A percentile compares a stretch with the other conserved stretches of the same genome.
Conservation (phyloP, 2,888 invertebrate genomes). For the Tineola bisselliella region DNA sequence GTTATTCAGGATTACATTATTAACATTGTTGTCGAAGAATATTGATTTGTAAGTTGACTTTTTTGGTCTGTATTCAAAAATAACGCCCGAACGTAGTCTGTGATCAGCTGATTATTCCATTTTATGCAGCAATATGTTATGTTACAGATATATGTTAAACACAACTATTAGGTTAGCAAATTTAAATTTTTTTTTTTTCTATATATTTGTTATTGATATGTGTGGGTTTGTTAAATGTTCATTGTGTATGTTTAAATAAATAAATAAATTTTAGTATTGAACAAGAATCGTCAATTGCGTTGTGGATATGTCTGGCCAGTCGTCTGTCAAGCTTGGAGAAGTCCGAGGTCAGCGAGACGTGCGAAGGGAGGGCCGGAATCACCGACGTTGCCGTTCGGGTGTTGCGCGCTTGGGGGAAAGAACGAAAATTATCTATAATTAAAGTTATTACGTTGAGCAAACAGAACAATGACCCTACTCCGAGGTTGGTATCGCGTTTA, state of each 20-base stretch:
- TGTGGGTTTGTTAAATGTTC: too few relatives aligned
- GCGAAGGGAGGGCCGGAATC: conserved; percentile 16
- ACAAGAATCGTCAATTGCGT: conserved; percentile 35
- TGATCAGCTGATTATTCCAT: too few relatives aligned
- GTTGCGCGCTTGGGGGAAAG: conserved; percentile 32
- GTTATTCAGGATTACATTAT: conserved; percentile 14
- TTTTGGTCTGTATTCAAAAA: too few relatives aligned
- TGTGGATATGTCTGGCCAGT: conserved; percentile 45
- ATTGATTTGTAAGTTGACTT: conserved; percentile 35
- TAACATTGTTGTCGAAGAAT: conserved; percentile 24
- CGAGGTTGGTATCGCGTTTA: conserved; percentile 9
- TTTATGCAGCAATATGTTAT: too few relatives aligned
- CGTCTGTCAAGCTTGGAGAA: neutral
- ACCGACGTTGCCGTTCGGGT: conserved; percentile 20
- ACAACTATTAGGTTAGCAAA: too few relatives aligned
- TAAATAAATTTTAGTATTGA: conserved; percentile 26
- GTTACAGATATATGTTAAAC: too few relatives aligned
- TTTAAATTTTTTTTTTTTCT: too few relatives aligned
- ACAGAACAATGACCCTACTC: conserved; percentile 27
- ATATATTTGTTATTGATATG: neutral
- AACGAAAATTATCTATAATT: conserved; percentile 32
- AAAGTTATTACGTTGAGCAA: conserved; percentile 34
- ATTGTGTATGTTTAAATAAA: neutral
- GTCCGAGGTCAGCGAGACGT: neutral
- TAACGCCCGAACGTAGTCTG: too few relatives aligned